A percentile compares a stretch with the other conserved stretches of the same genome.
phyloP scores from a whole-genome alignment of 2,888 invertebrate species.

The Ectropis crepuscularia region DNA sequence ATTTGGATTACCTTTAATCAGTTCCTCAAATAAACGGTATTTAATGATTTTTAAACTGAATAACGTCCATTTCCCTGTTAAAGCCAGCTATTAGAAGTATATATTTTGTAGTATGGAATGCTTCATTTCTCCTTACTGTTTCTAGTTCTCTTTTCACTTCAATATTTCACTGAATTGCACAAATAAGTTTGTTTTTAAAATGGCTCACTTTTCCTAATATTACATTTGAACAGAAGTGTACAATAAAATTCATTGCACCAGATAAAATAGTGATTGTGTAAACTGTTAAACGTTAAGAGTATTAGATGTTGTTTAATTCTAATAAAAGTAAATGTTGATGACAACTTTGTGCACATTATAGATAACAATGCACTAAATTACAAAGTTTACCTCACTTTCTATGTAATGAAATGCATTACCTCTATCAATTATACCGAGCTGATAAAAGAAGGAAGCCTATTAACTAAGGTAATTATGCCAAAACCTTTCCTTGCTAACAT shows the following conservation, averaged over 20 bases:
- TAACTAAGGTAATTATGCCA: conserved; percentile 26
- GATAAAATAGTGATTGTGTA: conserved; percentile 59
- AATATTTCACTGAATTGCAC: conserved; percentile 83
- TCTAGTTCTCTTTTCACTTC: conserved; percentile 80
- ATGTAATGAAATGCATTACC: conserved; percentile 45
- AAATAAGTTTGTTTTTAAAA: conserved; percentile 81
- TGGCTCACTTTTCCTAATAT: conserved; percentile 84
- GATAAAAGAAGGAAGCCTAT: conserved; percentile 61
- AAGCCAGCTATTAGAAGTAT: conserved; percentile 81
- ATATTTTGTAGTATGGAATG: conserved; percentile 83
- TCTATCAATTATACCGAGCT: conserved; percentile 44
- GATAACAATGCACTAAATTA: conserved; percentile 65
- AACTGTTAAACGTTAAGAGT: conserved; percentile 57
- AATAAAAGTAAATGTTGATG: conserved; percentile 56
- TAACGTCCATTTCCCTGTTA: conserved; percentile 85
- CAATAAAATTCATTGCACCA: conserved; percentile 69
- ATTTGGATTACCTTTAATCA: conserved; percentile 53
- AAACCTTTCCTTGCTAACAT: conserved; percentile 37
- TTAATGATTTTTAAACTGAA: conserved; percentile 57
- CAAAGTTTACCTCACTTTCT: conserved; percentile 47
- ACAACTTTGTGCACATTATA: conserved; percentile 64
- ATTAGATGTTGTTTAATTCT: conserved; percentile 48
- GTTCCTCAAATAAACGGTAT: conserved; percentile 57
- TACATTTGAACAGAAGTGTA: conserved; percentile 65
- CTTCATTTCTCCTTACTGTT: conserved; percentile 82